Percentiles rank a stretch among this genome's conserved stretches.
These are phyloP conservation scores for Penelope pileata DNA, from an alignment of 2,113 vertebrate species.

Conservation along the genomic window DNA sequence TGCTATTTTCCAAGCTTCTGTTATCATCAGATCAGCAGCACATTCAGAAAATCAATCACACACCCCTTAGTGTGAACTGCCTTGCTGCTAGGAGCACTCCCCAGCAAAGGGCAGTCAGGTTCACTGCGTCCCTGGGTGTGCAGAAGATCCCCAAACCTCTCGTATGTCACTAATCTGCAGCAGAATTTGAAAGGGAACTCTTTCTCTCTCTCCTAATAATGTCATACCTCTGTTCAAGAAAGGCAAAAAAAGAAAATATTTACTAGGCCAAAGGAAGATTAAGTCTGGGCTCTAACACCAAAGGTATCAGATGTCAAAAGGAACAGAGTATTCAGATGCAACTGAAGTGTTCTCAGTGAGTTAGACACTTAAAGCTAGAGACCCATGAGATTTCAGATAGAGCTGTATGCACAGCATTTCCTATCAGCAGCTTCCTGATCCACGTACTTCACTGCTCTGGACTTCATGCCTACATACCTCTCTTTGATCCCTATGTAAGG, in stretches of 20 bases:
- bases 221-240: not conserved
- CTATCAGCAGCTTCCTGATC: not conserved
- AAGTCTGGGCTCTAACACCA: not conserved
- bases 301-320: not conserved
- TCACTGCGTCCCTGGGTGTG: not conserved
- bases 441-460: not conserved
- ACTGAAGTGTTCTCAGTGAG: not conserved
- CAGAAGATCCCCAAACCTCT: not conserved
- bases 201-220: not conserved
- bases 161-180: not conserved
- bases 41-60: not conserved
- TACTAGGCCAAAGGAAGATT: not conserved
- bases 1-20: not conserved
- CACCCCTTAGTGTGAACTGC: not conserved
- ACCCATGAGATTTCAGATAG: not conserved
- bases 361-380: not conserved
- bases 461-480: conserved; percentile 8
- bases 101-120: not conserved
- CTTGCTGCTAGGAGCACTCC: not conserved
- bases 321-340: not conserved
- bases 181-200: not conserved
- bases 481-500: conserved; percentile 12
- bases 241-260: not conserved
- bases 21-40: not conserved
- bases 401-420: not conserved